phyloP scores from a whole-genome alignment of 2,113 vertebrate species.

The Pterophyllum scalare region DNA sequence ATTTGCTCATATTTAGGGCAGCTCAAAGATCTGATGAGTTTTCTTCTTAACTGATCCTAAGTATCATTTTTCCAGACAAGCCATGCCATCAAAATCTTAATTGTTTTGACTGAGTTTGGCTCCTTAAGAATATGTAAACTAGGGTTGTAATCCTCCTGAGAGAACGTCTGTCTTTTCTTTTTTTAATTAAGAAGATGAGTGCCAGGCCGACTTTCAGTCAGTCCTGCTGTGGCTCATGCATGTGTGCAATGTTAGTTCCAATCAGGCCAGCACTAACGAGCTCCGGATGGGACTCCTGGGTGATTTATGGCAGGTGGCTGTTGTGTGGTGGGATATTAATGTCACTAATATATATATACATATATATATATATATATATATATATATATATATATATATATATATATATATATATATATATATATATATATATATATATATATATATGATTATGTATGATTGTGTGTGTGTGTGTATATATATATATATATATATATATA shows the following conservation, averaged over 20 bases:
- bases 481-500: no score
- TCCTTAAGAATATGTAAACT: constrained; percentile 69
- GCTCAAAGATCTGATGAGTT: constrained; percentile 45
- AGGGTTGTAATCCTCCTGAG: constrained; percentile 51
- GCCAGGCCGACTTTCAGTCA: constrained; percentile 32
- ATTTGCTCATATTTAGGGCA: constrained; percentile 61
- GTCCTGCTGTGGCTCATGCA: constrained; percentile 36
- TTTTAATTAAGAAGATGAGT: constrained; percentile 64
- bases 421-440: no score
- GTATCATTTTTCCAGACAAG: constrained; percentile 71
- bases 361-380: no score
- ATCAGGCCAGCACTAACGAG: constrained; percentile 63
- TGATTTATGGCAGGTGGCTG: background rate
- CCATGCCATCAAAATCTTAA: constrained; percentile 65
- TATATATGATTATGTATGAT: no score
- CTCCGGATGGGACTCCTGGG: constrained; percentile 36
- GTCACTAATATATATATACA: background rate
- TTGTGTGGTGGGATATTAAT: constrained; percentile 36
- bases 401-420: no score
- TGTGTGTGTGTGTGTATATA: no score
- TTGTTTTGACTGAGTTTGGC: constrained; percentile 63
- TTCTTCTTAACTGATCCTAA: constrained; percentile 55
- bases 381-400: no score
- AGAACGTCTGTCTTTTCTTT: constrained; percentile 32
- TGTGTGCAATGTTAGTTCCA: constrained; percentile 55